Conservation (phyloP, 2,797 vertebrate species). For the Epinephelus coioides region DNA sequence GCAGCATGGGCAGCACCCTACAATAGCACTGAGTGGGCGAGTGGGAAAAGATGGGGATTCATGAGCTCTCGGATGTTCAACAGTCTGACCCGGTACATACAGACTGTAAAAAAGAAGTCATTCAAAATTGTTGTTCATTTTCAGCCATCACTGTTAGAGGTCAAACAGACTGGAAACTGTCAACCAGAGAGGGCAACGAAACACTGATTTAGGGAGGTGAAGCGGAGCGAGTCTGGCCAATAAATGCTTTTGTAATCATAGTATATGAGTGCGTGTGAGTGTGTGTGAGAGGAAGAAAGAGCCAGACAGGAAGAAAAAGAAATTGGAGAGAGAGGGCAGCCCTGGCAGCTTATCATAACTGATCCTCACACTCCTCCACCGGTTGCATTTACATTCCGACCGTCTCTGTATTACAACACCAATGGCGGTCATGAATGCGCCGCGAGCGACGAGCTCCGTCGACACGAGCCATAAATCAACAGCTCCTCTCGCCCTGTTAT, state of each 20-base stretch:
- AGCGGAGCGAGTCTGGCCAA: background rate
- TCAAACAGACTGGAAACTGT: background rate
- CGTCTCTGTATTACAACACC: conserved; percentile 21
- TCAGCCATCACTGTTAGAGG: background rate
- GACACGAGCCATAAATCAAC: conserved; percentile 61
- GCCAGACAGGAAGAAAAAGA: background rate
- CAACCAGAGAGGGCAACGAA: background rate
- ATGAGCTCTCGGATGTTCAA: too few species aligned
- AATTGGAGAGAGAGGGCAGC: background rate
- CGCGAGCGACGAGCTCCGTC: conserved; percentile 33
- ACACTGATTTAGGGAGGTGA: background rate
- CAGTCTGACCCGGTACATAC: too few species aligned
- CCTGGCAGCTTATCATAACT: conserved; percentile 32
- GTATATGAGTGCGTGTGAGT: background rate
- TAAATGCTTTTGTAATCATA: conserved; percentile 1
- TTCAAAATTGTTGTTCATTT: too few species aligned
- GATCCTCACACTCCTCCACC: conserved; percentile 17
- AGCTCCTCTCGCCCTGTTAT: conserved; percentile 37
- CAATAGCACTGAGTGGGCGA: too few species aligned
- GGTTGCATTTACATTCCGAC: conserved; percentile 37
- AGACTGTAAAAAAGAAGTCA: too few species aligned
- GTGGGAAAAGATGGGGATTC: too few species aligned
- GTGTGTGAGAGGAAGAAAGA: background rate
- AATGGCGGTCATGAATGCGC: conserved; percentile 4
- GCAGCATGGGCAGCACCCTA: too few species aligned